Evolutionary conservation across 2,888 invertebrate species (phyloP).

Genomic region (Nowickia ferox): DNA sequence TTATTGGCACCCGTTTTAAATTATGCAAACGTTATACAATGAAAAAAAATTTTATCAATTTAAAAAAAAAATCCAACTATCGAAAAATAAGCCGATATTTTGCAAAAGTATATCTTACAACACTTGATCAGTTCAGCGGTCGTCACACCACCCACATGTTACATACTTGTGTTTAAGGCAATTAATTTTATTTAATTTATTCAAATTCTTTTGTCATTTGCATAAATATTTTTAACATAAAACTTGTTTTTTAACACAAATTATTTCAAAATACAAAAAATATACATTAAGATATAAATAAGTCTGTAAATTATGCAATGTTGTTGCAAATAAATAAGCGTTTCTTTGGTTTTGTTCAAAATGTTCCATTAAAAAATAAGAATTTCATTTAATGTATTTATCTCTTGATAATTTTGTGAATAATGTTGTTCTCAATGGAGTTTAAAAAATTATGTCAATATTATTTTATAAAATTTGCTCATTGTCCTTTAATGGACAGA

Average conservation of each 20-base stretch:
- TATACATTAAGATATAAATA: conserved; percentile 21
- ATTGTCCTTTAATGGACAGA: no score
- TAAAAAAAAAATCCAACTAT: background rate
- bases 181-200: conserved; percentile 29
- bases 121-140: background rate
- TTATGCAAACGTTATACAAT: no score
- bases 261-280: conserved; percentile 5
- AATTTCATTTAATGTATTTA: no score
- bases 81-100: background rate
- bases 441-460: no score
- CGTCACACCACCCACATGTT: conserved; percentile 23
- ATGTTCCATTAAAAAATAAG: no score
- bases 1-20: no score
- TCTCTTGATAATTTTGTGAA: no score
- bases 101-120: background rate
- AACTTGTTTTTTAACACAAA: conserved; percentile 3
- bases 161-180: background rate
- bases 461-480: no score
- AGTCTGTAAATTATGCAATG: conserved; percentile 3
- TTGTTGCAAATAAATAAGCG: conserved; percentile 34
- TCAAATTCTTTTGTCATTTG: conserved; percentile 4
- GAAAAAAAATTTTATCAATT: no score
- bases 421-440: no score
- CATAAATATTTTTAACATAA: background rate
- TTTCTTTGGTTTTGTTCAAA: background rate